Evolutionary conservation across 2,797 vertebrate genomes (phyloP), one percentile per base, ranked within the genome.

Genomic region (Aphelocoma californica): DNA sequence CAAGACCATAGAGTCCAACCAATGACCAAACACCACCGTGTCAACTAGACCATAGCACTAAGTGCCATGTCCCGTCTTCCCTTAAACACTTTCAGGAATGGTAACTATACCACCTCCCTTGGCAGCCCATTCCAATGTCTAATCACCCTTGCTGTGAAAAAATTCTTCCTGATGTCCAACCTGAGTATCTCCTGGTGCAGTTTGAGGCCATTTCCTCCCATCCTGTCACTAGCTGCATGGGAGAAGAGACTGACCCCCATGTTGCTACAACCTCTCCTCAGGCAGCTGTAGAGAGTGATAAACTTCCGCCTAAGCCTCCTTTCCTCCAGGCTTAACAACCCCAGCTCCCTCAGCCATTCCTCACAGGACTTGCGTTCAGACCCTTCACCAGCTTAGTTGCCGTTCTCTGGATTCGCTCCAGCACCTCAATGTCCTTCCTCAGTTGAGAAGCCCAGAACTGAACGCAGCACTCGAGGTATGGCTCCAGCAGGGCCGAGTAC

Each of bases 401-500:
- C 21, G 8, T 65, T 31, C 58, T 65, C 29, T 19, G 4, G 25
- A 58, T 31, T 36, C 6, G 2, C 14, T 40, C n/a, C 73, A 40
- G 25, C 65, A 17, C 58, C 21, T 32, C 38, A 8, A 1, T 7
- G 18, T 32, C 18, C 45, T 31, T 23, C n/a, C 5, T 14, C 38
- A 19, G 12, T 0, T 14, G 45, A 65, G 8, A 16, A 16, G 7
- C 10, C 58, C 65, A 31, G 72, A 51, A 10, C 25, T 3, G 10
- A 5, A 3, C 9, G 8, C 20, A 14, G 38, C 3, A 29, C 12
- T 34, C 14, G 8, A 19, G 13, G 8, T 4, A 21, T 0, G 38
- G 38, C 29, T 51, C 26, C 65, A 38, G 36, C 32, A n/a, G 16
- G 4, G 26, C 42, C 7, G 4, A 24, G 25, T 0, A 24, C 20